Base-by-base conservation (phyloP, 2,888 invertebrate genomes). In the Lasius fuliginosus region DNA sequence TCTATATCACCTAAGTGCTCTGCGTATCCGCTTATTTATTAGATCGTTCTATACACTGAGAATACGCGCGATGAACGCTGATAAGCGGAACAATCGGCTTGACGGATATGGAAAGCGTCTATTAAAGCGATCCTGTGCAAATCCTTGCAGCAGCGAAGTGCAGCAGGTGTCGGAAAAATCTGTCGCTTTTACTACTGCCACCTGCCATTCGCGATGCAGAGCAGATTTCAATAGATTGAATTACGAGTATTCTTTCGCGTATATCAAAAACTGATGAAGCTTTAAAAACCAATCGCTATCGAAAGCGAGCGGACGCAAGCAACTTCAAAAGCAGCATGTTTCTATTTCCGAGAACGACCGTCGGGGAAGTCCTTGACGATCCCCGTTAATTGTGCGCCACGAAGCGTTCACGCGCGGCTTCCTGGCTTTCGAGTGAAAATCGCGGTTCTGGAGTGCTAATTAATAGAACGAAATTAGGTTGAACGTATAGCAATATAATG, bases 401-500 rank as follows among this genome's bases (percentile, higher is more conserved):
- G 81, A 69, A 71, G 73, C 42, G 62, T 18, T 65, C 36, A 62
- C 69, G 27, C 82, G 42, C 83, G 64, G 69, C 68, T 81, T 81
- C 40, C 71, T 23, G 71, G 42, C 56, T 68, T 76, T 82, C 83
- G 79, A 69, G 71, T 46, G 81, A 60, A 36, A 60, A 71, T 71
- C 84, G 82, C 30, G 56, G 68, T 36, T 42, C 49, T 67, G 40
- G 73, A 82, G 74, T 84, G 65, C 85, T 85, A 85, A 85, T 85
- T 85, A 85, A 85, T 84, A 73, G 36, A 83, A 83, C 49, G 69
- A 85, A 85, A 85, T 83, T 85, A 71, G 85, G 76, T 85, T 83
- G 60, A 81, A 83, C 64, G 46, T 60, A 79, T 68, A 60, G 27
- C 58, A 23, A 60, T 15, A 33, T 68, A 60, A 68, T 23, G 77